Base-by-base conservation (phyloP, 2,888 invertebrate genomes). In the Plagodis pulveraria region DNA sequence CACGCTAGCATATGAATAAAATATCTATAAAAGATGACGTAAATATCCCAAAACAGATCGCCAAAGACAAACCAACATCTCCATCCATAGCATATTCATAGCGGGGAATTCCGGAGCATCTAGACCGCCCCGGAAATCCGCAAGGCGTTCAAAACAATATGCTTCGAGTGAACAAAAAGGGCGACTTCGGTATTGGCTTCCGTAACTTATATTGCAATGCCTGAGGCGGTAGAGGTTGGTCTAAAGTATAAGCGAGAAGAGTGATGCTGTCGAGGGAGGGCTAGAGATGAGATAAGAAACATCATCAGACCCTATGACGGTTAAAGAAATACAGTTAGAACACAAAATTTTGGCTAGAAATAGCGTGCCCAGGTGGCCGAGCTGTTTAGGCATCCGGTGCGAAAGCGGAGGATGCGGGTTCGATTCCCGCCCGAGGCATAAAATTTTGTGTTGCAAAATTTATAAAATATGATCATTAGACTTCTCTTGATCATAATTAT, bases 191-290 rank as follows among this genome's bases (percentile, higher is more conserved):
- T 74, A 73, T 77, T 70, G 73, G 72, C 53, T 65, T 58, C 68
- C 61, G 72, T 77, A 78, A 78, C 78, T 78, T 78, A 76, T 77
- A 78, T 78, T 78, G 70, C 70, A 58, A 32, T 6, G 73, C 76
- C 63, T 44, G 43, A 12, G 65, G 77, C 65, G 6, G 44, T 51
- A 22, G 42, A 5, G 35, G 50, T 42, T 9, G 34, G 11, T 0
- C 33, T 36, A 7, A 42, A 33, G 5, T 8, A 40, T 40, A 7
- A 40, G 10, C 40, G 10, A 40, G 10, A 40, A 40, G 40, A 8
- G 40, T 2, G 22, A 22, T 22, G 22, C 22, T 22, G 22, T 22
- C 22, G 22, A 22, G 22, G 4, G 22, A 22, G 4, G 22, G 22
- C 22, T 22, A 22, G 22, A 22, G n/a, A n/a, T n/a, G n/a, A n/a